Evolutionary conservation across 2,797 vertebrate species (phyloP).

Genomic region (Etheostoma nigrum): DNA sequence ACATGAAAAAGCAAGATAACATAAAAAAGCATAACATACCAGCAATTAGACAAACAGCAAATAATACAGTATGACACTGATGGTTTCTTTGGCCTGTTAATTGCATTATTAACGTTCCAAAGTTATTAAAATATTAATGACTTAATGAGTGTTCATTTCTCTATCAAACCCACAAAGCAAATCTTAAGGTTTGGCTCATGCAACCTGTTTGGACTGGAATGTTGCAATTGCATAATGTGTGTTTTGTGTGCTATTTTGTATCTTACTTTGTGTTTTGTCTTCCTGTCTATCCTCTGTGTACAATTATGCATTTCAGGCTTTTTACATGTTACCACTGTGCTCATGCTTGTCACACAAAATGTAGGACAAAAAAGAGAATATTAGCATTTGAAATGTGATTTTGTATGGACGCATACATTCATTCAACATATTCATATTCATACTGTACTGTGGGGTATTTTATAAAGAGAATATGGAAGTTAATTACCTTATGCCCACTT

Average conservation of each 20-base stretch:
- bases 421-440: constrained; percentile 15
- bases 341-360: constrained; percentile 21
- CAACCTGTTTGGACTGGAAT: constrained; percentile 4
- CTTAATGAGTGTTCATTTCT: neutral
- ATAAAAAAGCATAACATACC: neutral
- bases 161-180: constrained; percentile 28
- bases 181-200: constrained; percentile 29
- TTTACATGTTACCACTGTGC: constrained; percentile 33
- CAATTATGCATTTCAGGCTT: constrained; percentile 41
- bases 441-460: constrained; percentile 20
- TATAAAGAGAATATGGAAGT: constrained; percentile 25
- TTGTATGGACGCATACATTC: constrained; percentile 19
- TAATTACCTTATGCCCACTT: constrained; percentile 41
- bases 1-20: neutral
- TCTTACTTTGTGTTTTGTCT: constrained; percentile 32
- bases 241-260: constrained; percentile 34
- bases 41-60: constrained; percentile 16
- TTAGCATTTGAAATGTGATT: constrained; percentile 41
- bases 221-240: constrained; percentile 18
- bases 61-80: neutral
- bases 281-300: constrained; percentile 34
- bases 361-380: constrained; percentile 20
- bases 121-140: constrained; percentile 38
- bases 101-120: constrained; percentile 38
- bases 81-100: constrained; percentile 25